Base-by-base conservation (phyloP, 2,113 vertebrate species). In the Chunga burmeisteri region DNA sequence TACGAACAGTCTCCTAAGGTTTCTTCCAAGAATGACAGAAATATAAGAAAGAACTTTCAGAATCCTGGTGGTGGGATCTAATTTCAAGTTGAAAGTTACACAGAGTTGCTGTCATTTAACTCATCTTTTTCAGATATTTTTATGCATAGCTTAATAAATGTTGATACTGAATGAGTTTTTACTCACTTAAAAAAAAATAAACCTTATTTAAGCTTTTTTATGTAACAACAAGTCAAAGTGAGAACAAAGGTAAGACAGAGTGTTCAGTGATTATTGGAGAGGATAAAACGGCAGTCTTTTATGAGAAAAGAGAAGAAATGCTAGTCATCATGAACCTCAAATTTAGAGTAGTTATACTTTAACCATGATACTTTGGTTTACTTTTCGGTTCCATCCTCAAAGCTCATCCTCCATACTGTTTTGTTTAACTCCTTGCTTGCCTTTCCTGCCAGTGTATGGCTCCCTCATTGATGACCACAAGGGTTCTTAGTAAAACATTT, bases 271-370 rank as follows among this genome's bases (percentile, higher is more conserved):
- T 17, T 81, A 10, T 26, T 67, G 63, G 29, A 81, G 63, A 78
- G 34, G 22, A 42, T 67, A 47, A 88, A 88, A 53, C 12, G 22
- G 7, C 22, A 66, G 19, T 20, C 25, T 81, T 81, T 67, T 25
- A 52, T 47, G 10, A 88, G 16, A 52, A 81, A 81, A 62, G 32
- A 59, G 63, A 80, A 83, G 2, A 84, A 88, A 88, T 52, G 26
- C 7, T 62, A 29, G 46, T 85, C 11, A 49, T 32, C 0, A 0
- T 30, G 53, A 71, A 4, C 22, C 34, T 81, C 13, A 36, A 9
- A n/a, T 67, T 67, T 67, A 52, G 22, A 66, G 21, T 27, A 42
- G 74, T 42, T 83, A 14, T 74, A 53, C 27, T 68, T 87, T 65
- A 87, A 74, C 38, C 38, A 38, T 38, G 38, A 38, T 38, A 38